A percentile compares a stretch with the other conserved stretches of the same genome.
phyloP scores from a whole-genome alignment of 2,888 invertebrate species.

The Nineta flava region DNA sequence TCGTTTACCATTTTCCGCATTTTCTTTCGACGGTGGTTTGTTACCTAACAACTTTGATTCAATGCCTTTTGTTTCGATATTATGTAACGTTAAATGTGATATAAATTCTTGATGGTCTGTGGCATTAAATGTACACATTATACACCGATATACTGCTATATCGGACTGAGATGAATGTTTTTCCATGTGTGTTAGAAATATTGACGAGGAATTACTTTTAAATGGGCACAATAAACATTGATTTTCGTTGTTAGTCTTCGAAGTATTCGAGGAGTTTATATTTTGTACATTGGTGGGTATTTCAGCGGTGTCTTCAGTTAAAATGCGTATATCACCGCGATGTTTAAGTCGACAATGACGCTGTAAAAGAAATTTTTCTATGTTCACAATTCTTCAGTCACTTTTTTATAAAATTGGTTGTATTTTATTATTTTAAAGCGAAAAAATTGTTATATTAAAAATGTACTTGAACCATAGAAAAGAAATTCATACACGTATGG shows the following conservation, averaged over 20 bases:
- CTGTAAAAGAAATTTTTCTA: conserved; percentile 29
- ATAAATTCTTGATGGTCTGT: conserved; percentile 48
- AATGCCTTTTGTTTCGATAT: conserved; percentile 32
- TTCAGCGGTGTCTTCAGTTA: conserved; percentile 34
- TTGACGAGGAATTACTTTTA: conserved; percentile 28
- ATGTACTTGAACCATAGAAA: not conserved
- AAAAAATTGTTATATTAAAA: not conserved
- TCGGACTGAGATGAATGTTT: conserved; percentile 53
- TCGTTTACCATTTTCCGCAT: conserved; percentile 36
- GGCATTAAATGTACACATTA: conserved; percentile 66
- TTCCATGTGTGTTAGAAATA: conserved; percentile 35
- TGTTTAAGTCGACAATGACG: conserved; percentile 67
- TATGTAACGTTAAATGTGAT: conserved; percentile 50
- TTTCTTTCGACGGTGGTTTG: conserved; percentile 18
- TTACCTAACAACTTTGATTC: conserved; percentile 8
- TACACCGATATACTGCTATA: conserved; percentile 55
- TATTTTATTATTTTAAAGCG: not conserved
- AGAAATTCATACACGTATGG: too few relatives aligned
- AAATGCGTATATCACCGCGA: conserved; percentile 56
- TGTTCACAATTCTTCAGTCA: not conserved
- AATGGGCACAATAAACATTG: conserved; percentile 60
- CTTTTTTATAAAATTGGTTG: not conserved
- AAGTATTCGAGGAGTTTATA: conserved; percentile 16
- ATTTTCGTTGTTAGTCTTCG: conserved; percentile 17
- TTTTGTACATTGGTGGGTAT: conserved; percentile 28